Conservation (phyloP, 2,113 vertebrate species). For the Spizaetus ornatus region DNA sequence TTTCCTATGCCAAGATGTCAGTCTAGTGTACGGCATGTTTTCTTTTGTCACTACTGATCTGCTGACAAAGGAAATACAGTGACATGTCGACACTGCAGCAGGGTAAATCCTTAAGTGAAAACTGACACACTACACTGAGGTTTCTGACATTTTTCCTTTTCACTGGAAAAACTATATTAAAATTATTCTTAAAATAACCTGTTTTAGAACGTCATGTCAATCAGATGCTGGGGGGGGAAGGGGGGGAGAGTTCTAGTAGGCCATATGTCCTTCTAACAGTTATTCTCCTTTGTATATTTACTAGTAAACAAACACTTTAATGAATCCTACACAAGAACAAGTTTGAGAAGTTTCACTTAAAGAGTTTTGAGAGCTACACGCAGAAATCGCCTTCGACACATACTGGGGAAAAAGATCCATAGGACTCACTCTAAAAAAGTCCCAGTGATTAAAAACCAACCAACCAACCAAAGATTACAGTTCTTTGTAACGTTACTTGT, state of each 20-base stretch:
- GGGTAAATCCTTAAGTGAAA: background rate
- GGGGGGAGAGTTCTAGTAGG: background rate
- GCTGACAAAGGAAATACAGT: background rate
- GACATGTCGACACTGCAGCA: background rate
- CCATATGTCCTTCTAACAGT: background rate
- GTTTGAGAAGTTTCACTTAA: background rate
- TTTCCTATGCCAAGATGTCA: background rate
- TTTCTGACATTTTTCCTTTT: background rate
- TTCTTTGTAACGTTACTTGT: background rate
- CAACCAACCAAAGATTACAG: background rate
- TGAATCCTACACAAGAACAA: background rate
- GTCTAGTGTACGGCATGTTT: background rate
- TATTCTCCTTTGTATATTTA: background rate
- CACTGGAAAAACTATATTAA: background rate
- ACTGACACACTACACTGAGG: background rate
- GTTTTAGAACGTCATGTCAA: background rate
- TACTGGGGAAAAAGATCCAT: background rate
- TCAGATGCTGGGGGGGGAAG: background rate
- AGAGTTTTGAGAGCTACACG: background rate
- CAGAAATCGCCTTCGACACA: background rate
- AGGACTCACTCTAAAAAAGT: background rate
- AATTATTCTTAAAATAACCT: background rate
- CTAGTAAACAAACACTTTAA: background rate
- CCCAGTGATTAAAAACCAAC: background rate
- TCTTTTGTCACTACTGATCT: background rate